A percentile compares a stretch with the other conserved stretches of the same genome.
Conservation (phyloP, 1,140 invertebrate species). For the Rhopalosiphum padi region DNA sequence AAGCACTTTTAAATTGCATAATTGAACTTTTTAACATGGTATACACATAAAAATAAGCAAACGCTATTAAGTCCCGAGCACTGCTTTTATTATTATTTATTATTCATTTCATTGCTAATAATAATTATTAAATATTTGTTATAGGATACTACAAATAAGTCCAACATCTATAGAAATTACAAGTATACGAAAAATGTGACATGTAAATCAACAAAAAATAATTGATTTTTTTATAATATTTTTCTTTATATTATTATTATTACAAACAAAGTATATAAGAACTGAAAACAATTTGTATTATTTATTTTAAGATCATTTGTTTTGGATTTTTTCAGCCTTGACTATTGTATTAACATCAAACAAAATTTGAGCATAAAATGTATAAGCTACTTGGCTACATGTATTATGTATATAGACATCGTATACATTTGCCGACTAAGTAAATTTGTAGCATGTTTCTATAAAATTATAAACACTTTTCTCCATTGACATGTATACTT, state of each 20-base stretch:
- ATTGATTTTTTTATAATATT: not conserved
- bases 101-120: not conserved
- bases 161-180: not conserved
- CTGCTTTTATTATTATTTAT: not conserved
- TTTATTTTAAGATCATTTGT: not conserved
- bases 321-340: not conserved
- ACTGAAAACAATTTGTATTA: not conserved
- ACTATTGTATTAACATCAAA: not conserved
- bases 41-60: too few species aligned
- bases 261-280: not conserved
- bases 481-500: not conserved
- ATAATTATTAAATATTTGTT: not conserved
- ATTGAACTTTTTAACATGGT: too few species aligned
- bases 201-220: not conserved
- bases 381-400: not conserved
- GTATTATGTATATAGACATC: not conserved
- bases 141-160: not conserved
- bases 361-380: not conserved
- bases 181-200: too few species aligned
- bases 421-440: not conserved
- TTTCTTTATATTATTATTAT: constrained; percentile 7
- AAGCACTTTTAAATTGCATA: too few species aligned
- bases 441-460: not conserved
- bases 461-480: not conserved
- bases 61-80: too few species aligned